These are phyloP conservation scores for Catostomus latipinnis DNA, from an alignment of 2,797 vertebrate genomes.

Conservation along the genomic window DNA sequence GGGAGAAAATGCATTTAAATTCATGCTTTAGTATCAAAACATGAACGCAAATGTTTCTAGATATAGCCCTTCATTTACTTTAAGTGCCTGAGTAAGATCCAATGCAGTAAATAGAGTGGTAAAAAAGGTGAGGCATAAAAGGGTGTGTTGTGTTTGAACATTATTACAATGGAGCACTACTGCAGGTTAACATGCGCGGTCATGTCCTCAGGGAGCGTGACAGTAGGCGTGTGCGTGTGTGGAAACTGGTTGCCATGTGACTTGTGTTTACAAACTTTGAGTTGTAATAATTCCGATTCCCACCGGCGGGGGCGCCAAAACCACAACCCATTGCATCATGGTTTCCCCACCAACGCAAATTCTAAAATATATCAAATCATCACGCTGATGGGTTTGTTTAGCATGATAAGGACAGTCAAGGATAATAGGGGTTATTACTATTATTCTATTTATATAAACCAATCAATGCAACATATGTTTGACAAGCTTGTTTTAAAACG, in stretches of 20 bases:
- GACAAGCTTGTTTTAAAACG: constrained; percentile 2
- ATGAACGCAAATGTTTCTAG: not conserved
- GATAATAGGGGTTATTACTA: not conserved
- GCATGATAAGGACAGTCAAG: not conserved
- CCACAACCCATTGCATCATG: not conserved
- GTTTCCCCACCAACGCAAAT: too few relatives aligned
- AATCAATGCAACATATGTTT: not conserved
- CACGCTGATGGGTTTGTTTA: not conserved
- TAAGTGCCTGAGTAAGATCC: not conserved
- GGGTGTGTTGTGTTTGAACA: constrained; percentile 44
- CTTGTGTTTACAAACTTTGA: constrained; percentile 98
- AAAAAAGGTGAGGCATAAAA: constrained; percentile 44
- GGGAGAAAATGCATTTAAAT: not conserved
- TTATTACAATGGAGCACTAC: constrained; percentile 1
- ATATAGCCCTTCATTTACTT: constrained; percentile 2
- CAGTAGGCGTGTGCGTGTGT: constrained; percentile 53
- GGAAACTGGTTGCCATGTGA: constrained; percentile 85
- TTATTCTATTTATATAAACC: not conserved
- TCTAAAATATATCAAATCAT: not conserved
- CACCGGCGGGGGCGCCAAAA: constrained; percentile 79
- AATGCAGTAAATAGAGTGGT: constrained; percentile 40
- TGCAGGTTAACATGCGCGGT: constrained; percentile 48
- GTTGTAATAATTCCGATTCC: constrained; percentile 82
- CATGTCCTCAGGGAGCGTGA: constrained; percentile 69
- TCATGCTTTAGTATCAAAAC: not conserved